Evolutionary conservation across 2,797 vertebrate genomes (phyloP), one percentile per base, ranked within the genome.

Genomic region (Loriculus beryllinus): DNA sequence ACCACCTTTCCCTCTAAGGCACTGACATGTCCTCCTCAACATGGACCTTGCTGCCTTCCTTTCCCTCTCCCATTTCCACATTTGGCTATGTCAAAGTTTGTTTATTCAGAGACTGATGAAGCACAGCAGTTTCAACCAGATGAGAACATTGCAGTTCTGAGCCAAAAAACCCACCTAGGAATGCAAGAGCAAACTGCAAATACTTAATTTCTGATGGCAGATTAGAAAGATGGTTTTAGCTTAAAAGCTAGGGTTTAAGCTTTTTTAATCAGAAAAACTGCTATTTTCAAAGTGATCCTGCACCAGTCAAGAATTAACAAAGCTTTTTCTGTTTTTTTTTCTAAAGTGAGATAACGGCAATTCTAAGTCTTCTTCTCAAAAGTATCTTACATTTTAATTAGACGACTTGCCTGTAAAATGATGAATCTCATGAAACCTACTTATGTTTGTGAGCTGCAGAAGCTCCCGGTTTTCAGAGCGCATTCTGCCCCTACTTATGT

Each of bases 21-120:
- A 68, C 33, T 42, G 35, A 93, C 67, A 40, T 40, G 63, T 92
- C 71, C 64, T 88, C 75, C 65, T 88, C 81, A 82, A 10, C 39
- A 48, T 0, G 14, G 78, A 80, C 56, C 64, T 80, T 26, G 23
- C 65, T 82, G 86, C 52, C 59, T 80, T 42, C 48, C 68, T 65
- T 87, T 42, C 83, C 35, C 42, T 83, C 76, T 92, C 63, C 52
- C n/a, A 21, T 72, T 94, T 86, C 92, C 86, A 94, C 82, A 92
- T 94, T 94, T 82, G 77, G 75, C 43, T 82, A n/a, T 86, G 68
- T 48, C 70, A 69, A 75, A 67, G 64, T 88, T 62, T 84, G 82
- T 89, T 89, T 92, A 95, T 83, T 85, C 13, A 3, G 77, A 88
- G 85, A 62, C 69, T 82, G 62, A 81, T 47, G 69, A 92, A 94